phyloP scores from a whole-genome alignment of 30 jellyfish, hydroid and myxozoan species.

The Hydractinia echinata region DNA sequence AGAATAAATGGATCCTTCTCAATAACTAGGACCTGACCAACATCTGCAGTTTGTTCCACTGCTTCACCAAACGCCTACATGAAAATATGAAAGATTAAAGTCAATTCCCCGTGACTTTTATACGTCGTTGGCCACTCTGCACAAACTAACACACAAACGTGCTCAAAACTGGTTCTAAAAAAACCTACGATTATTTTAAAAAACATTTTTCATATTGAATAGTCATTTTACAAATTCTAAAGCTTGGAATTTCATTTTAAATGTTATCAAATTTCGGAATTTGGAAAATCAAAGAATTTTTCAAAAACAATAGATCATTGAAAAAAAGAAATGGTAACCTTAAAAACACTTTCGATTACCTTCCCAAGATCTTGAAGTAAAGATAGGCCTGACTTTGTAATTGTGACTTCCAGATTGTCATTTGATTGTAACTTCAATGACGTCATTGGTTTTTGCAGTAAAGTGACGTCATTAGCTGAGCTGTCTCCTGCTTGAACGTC shows the following conservation, averaged over 20 bases:
- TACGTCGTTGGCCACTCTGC: too few relatives aligned
- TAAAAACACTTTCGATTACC: slow-evolving; percentile 23
- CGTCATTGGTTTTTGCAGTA: slow-evolving; percentile 69
- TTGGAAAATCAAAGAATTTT: too few relatives aligned
- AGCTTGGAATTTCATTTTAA: too few relatives aligned
- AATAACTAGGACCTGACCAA: neutral
- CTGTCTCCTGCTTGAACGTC: neutral
- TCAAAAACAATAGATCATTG: neutral
- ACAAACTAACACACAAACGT: too few relatives aligned
- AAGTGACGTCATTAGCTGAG: slow-evolving; percentile 21
- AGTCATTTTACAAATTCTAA: too few relatives aligned
- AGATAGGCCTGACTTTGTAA: slow-evolving; percentile 60
- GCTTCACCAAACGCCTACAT: slow-evolving; percentile 79
- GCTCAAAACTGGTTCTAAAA: too few relatives aligned
- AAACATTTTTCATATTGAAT: too few relatives aligned
- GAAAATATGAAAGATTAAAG: neutral
- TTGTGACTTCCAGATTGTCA: slow-evolving; percentile 67
- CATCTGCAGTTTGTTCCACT: slow-evolving; percentile 52
- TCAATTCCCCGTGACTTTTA: too few relatives aligned
- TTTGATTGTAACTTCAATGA: slow-evolving; percentile 50
- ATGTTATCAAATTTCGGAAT: too few relatives aligned
- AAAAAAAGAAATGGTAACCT: neutral
- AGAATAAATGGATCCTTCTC: slow-evolving; percentile 58
- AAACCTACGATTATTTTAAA: too few relatives aligned
- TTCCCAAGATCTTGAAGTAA: slow-evolving; percentile 72